Evolutionary conservation across 2,888 invertebrate species (phyloP).

Genomic region (Thecocarcelia acutangulata): DNA sequence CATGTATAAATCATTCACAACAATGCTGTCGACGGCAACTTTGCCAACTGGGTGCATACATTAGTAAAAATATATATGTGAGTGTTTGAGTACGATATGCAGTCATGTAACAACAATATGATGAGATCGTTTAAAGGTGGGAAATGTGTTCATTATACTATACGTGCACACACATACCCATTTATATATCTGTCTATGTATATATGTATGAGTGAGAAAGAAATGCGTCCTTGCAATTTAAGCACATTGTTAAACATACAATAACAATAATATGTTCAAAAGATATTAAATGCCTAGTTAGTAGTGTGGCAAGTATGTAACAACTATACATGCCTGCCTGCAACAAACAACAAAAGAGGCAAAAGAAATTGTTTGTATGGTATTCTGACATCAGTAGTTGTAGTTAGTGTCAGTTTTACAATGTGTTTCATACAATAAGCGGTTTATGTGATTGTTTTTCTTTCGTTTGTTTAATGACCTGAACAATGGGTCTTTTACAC

Average conservation of each 20-base stretch:
- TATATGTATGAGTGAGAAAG: neutral
- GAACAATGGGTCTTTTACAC: constrained; percentile 43
- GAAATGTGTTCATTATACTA: constrained; percentile 9
- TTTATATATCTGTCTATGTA: neutral
- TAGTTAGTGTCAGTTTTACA: constrained; percentile 57
- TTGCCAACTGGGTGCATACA: too few relatives aligned
- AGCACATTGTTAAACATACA: constrained; percentile 50
- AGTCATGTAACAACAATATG: constrained; percentile 52
- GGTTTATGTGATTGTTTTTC: constrained; percentile 59
- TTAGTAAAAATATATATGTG: neutral
- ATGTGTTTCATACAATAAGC: constrained; percentile 63
- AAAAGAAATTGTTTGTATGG: neutral
- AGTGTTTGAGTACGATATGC: neutral
- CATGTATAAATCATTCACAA: too few relatives aligned
- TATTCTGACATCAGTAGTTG: constrained; percentile 27
- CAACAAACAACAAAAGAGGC: neutral
- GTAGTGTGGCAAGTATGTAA: constrained; percentile 13
- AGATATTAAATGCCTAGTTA: constrained; percentile 38
- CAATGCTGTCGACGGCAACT: too few relatives aligned
- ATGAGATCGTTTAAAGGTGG: constrained; percentile 47
- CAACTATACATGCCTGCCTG: neutral
- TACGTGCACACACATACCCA: neutral
- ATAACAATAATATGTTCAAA: constrained; percentile 37
- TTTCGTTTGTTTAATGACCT: constrained; percentile 68
- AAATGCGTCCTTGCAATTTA: constrained; percentile 53